Conservation (phyloP, 2,888 invertebrate genomes). For the Drosophila nr. perissopoda region DNA sequence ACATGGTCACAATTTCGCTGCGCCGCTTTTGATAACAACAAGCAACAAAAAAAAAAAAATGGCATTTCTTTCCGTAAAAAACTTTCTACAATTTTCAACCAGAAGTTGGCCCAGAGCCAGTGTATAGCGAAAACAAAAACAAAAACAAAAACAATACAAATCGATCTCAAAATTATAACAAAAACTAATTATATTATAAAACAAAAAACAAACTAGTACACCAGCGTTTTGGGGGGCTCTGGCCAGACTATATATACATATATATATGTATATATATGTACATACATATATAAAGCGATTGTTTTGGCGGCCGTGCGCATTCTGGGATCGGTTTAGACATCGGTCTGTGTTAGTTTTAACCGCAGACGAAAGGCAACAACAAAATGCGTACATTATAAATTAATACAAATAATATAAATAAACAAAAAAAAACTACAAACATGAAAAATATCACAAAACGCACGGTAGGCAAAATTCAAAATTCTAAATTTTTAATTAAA, state of each 20-base stretch:
- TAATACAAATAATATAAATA: background rate
- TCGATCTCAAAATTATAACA: constrained; percentile 78
- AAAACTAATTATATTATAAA: constrained; percentile 58
- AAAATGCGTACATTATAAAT: constrained; percentile 50
- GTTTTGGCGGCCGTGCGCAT: constrained; percentile 37
- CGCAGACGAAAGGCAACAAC: constrained; percentile 50
- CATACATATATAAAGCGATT: constrained; percentile 14
- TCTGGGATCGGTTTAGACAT: constrained; percentile 28
- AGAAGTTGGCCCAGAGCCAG: constrained; percentile 31
- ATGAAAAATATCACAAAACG: constrained; percentile 38
- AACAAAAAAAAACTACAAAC: background rate
- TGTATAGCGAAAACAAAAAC: constrained; percentile 29
- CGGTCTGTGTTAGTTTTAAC: constrained; percentile 25
- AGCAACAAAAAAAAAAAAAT: constrained; percentile 1
- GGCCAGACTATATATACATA: constrained; percentile 23
- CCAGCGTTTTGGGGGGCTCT: constrained; percentile 37
- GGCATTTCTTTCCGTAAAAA: constrained; percentile 3
- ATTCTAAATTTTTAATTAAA: constrained; percentile 81
- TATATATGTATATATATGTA: constrained; percentile 10
- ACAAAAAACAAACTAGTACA: constrained; percentile 32
- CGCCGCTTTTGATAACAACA: constrained; percentile 1
- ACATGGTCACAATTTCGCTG: constrained; percentile 31
- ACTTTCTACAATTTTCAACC: constrained; percentile 20
- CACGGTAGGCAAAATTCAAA: constrained; percentile 84
- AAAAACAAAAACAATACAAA: constrained; percentile 53